phyloP scores from a whole-genome alignment of 2,113 vertebrate species.

The Irena cyanogastra region DNA sequence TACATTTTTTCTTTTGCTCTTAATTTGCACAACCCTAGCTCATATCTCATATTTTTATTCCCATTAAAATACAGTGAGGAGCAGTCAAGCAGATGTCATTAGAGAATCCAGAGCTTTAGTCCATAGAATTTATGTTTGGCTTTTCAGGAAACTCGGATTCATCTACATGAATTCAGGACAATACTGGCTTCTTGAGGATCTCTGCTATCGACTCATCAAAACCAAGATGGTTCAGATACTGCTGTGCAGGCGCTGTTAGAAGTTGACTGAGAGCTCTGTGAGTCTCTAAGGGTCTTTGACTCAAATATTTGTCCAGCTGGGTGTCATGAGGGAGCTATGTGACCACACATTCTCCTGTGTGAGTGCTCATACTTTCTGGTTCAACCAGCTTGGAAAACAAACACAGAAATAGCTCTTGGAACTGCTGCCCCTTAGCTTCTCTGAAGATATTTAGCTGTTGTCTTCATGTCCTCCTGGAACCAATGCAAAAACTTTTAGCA shows the following conservation, averaged over 20 bases:
- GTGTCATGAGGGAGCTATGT: neutral
- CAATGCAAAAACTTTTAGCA: neutral
- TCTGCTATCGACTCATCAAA: neutral
- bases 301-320: constrained; percentile 18
- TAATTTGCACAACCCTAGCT: neutral
- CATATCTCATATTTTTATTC: neutral
- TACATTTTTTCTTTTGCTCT: neutral
- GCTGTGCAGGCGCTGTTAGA: neutral
- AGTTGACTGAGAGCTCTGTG: neutral
- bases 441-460: neutral
- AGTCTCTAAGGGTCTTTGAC: neutral
- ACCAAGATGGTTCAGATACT: neutral
- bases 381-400: neutral
- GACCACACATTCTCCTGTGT: neutral
- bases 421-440: neutral
- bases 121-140: neutral
- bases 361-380: neutral
- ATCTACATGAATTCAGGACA: neutral
- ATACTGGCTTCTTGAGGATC: neutral
- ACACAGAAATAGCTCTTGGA: neutral
- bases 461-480: neutral
- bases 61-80: neutral
- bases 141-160: neutral
- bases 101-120: neutral
- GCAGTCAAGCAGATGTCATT: neutral